These are phyloP conservation scores for Gymnorhina tibicen DNA, from an alignment of 2,113 vertebrate species.

Conservation along the genomic window DNA sequence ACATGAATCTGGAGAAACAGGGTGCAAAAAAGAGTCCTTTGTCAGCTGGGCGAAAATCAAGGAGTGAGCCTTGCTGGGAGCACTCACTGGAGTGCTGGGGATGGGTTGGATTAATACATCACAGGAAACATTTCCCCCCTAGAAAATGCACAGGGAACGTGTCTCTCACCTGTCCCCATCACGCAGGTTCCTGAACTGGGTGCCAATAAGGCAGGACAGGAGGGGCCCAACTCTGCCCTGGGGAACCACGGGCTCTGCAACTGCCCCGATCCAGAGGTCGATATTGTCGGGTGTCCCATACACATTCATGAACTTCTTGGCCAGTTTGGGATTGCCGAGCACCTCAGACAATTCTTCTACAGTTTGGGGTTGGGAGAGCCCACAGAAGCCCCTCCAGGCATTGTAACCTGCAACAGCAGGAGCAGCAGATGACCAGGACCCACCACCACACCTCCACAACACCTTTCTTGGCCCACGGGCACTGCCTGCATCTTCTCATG, in stretches of 20 bases:
- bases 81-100: background rate
- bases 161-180: slow-evolving; percentile 75
- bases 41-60: background rate
- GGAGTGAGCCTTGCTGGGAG: background rate
- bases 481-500: background rate
- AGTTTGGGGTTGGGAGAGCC: slow-evolving; percentile 79
- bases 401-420: slow-evolving; percentile 35
- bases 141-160: background rate
- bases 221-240: slow-evolving; percentile 83
- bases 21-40: background rate
- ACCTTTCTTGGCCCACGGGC: background rate
- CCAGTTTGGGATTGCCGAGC: slow-evolving; percentile 74
- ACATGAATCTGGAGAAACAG: background rate
- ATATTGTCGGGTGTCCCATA: slow-evolving; percentile 84
- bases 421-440: background rate
- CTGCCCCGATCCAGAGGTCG: slow-evolving; percentile 86
- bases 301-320: slow-evolving; percentile 77
- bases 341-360: slow-evolving; percentile 75
- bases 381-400: slow-evolving; percentile 64
- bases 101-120: background rate
- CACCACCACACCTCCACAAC: background rate
- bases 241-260: slow-evolving; percentile 81
- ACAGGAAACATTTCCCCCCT: background rate
- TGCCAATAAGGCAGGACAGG: slow-evolving; percentile 84
- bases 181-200: slow-evolving; percentile 81